Conservation (phyloP, 2,797 vertebrate species). For the Neosilurus mollespiculum region DNA sequence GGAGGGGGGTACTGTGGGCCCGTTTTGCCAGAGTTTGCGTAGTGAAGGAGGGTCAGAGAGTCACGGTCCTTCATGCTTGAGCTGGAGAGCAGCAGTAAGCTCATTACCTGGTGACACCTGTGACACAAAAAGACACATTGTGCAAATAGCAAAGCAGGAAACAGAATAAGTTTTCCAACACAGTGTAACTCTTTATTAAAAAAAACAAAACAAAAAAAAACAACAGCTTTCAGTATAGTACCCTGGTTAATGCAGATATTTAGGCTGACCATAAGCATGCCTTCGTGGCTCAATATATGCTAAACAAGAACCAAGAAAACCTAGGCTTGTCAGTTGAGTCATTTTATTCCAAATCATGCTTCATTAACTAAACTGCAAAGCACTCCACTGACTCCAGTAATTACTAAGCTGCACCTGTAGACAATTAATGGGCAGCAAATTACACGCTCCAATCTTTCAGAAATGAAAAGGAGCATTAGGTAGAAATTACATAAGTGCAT, state of each 20-base stretch:
- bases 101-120: constrained; percentile 72
- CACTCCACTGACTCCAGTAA: neutral
- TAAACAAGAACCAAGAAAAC: neutral
- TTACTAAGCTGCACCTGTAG: constrained; percentile 16
- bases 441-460: neutral
- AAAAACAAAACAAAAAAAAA: neutral
- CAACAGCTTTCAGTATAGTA: neutral
- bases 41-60: constrained; percentile 71
- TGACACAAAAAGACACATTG: neutral
- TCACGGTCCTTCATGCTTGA: constrained; percentile 74
- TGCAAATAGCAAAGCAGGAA: neutral
- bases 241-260: neutral
- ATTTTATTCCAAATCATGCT: constrained; percentile 16
- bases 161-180: neutral
- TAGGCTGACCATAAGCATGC: neutral
- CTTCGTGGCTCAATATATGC: neutral
- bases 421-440: constrained; percentile 1
- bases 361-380: constrained; percentile 12
- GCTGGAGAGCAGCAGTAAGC: constrained; percentile 69
- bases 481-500: neutral
- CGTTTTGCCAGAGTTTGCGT: constrained; percentile 67
- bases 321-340: neutral
- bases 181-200: neutral
- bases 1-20: constrained; percentile 69
- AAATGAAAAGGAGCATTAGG: neutral